Evolutionary conservation across 2,113 vertebrate species (phyloP).

Genomic region (Campylomormyrus tamandua): DNA sequence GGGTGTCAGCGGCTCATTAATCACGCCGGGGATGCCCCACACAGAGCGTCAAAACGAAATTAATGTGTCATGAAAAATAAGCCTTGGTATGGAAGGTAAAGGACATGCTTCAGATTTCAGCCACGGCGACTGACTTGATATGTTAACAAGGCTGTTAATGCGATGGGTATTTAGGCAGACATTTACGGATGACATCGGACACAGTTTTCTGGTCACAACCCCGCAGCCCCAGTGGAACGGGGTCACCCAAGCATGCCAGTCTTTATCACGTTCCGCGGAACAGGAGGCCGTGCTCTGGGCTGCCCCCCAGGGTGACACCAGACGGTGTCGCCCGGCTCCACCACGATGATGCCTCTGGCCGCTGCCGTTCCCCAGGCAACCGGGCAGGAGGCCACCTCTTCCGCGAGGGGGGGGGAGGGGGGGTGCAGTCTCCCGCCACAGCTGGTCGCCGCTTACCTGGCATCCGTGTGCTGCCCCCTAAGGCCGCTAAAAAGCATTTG

Average conservation of each 20-base stretch:
- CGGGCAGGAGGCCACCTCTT: background rate
- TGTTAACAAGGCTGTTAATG: background rate
- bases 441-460: background rate
- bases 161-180: background rate
- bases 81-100: background rate
- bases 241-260: background rate
- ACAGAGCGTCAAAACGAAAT: slow-evolving; percentile 18
- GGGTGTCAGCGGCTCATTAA: background rate
- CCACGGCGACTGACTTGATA: background rate
- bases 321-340: background rate
- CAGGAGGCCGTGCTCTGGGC: background rate
- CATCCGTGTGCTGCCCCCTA: background rate
- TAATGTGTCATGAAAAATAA: slow-evolving; percentile 17
- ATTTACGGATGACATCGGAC: background rate
- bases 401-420: too few relatives aligned
- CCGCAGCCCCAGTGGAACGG: background rate
- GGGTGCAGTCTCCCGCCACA: background rate
- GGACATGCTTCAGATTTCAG: background rate
- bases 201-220: background rate
- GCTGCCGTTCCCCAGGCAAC: background rate
- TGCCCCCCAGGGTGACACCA: background rate
- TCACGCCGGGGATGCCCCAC: background rate
- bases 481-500: background rate
- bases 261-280: background rate
- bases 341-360: background rate